Percentiles rank a stretch among this genome's conserved stretches.
These are phyloP conservation scores for Tenualosa thibaudeaui DNA, from an alignment of 2,797 vertebrate species.

Conservation along the genomic window DNA sequence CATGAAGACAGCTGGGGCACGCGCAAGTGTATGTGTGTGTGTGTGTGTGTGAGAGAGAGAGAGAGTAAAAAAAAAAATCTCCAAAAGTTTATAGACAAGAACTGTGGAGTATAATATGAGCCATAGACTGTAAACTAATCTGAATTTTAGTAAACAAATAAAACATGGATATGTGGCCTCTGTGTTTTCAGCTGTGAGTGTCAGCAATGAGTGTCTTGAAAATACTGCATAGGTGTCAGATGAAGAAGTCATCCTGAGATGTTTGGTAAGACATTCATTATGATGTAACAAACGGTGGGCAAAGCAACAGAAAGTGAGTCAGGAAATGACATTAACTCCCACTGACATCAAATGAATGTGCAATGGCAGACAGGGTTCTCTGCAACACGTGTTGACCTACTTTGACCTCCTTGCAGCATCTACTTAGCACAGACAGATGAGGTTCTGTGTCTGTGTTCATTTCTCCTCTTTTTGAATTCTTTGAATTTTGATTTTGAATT, in stretches of 20 bases:
- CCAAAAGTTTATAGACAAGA: background rate
- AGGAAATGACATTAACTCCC: slow-evolving; percentile 6
- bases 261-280: background rate
- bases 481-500: no score
- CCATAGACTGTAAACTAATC: background rate
- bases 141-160: background rate
- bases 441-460: slow-evolving; percentile 5
- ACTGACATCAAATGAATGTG: background rate
- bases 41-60: background rate
- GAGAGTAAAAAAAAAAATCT: background rate
- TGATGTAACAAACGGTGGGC: background rate
- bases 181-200: no score
- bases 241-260: background rate
- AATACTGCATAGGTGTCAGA: background rate
- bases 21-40: background rate
- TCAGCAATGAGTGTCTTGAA: background rate
- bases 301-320: background rate
- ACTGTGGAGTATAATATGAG: background rate
- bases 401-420: slow-evolving; percentile 35
- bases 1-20: background rate
- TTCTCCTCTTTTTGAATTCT: background rate
- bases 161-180: background rate
- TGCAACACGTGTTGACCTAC: slow-evolving; percentile 26
- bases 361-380: slow-evolving; percentile 3
- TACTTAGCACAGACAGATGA: slow-evolving; percentile 18